phyloP scores from a whole-genome alignment of 2,797 vertebrate genomes.

The Syndactyla subalaris region DNA sequence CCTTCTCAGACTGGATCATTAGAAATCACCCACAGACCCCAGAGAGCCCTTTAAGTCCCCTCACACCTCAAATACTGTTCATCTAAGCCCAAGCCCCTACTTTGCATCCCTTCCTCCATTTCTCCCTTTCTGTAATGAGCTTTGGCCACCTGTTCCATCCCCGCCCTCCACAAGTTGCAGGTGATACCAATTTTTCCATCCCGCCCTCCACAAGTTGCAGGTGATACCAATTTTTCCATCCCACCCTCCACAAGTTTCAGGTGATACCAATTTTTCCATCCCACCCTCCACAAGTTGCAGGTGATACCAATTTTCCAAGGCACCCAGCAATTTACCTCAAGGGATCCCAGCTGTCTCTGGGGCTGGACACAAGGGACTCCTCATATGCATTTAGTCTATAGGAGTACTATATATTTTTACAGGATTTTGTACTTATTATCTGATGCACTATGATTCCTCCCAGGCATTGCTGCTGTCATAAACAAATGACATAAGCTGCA shows the following conservation, averaged over 20 bases:
- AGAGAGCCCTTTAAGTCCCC: rapidly evolving
- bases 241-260: rapidly evolving
- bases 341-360: not conserved
- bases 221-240: not conserved
- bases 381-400: not conserved
- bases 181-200: not conserved
- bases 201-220: rapidly evolving
- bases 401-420: not conserved
- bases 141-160: not conserved
- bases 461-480: not conserved
- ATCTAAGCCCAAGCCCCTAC: rapidly evolving
- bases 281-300: rapidly evolving
- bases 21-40: rapidly evolving
- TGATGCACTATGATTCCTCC: not conserved
- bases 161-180: rapidly evolving
- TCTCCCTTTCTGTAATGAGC: rapidly evolving
- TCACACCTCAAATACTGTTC: rapidly evolving
- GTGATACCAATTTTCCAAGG: not conserved
- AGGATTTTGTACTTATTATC: not conserved
- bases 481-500: not conserved
- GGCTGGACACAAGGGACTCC: not conserved
- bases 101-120: rapidly evolving
- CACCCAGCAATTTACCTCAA: not conserved
- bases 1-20: rapidly evolving
- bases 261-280: not conserved